These are phyloP conservation scores for Dicycla oo DNA, from an alignment of 2,888 invertebrate species.

Conservation along the genomic window DNA sequence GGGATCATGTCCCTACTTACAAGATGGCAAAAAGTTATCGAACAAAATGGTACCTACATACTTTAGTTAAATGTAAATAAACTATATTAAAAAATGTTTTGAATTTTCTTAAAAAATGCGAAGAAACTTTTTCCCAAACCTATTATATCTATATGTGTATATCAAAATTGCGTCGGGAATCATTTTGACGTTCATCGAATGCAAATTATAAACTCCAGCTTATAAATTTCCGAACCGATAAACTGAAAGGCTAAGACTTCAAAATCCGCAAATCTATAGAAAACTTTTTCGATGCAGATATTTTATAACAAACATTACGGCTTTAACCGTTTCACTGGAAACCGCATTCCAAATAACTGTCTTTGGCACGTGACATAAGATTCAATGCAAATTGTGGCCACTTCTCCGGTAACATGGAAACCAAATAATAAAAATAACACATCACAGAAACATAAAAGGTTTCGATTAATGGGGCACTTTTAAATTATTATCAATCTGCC, in stretches of 20 bases:
- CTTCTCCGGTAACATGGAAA: background rate
- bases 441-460: background rate
- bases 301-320: background rate
- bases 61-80: too few species aligned
- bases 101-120: too few species aligned
- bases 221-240: background rate
- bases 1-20: too few species aligned
- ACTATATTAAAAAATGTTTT: too few species aligned
- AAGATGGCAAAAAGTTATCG: too few species aligned
- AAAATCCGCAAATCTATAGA: background rate
- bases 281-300: background rate
- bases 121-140: too few species aligned
- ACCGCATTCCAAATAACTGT: background rate
- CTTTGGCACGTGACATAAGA: background rate
- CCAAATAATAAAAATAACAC: background rate
- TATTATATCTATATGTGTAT: too few species aligned
- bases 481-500: too few species aligned
- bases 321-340: background rate
- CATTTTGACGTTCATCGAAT: background rate
- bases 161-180: too few species aligned
- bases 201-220: background rate
- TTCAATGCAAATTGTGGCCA: conserved; percentile 2
- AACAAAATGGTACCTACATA: too few species aligned
- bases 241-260: background rate
- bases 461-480: too few species aligned